These are phyloP conservation scores for Leptopilina drosophilae DNA, from an alignment of 2,888 invertebrate species.

Conservation along the genomic window DNA sequence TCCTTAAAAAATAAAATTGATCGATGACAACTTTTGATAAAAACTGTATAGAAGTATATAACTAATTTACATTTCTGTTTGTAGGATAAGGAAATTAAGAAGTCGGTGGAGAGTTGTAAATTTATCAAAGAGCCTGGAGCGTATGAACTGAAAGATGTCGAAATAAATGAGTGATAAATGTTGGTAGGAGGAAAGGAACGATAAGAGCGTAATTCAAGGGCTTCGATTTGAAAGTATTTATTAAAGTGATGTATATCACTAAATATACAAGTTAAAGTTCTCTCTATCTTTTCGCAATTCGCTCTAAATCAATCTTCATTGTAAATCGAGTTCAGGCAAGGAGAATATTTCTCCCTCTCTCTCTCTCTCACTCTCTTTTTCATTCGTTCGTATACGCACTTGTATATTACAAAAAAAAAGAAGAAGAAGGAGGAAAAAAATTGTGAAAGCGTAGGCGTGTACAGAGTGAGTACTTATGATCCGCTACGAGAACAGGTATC, in stretches of 20 bases:
- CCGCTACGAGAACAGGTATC: slow-evolving; percentile 63
- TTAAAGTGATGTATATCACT: background rate
- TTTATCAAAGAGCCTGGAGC: background rate
- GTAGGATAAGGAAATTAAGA: background rate
- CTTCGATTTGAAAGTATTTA: slow-evolving; percentile 3
- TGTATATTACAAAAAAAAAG: background rate
- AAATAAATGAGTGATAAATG: slow-evolving; percentile 9
- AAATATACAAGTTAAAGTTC: no score
- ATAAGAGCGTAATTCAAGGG: slow-evolving; percentile 17
- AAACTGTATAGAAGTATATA: no score
- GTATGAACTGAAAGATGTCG: background rate
- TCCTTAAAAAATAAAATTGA: no score
- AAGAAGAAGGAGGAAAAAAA: background rate
- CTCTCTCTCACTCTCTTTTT: background rate
- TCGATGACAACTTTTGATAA: no score
- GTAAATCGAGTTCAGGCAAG: slow-evolving; percentile 61
- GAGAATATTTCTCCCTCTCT: background rate
- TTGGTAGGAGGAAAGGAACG: background rate
- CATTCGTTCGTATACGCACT: background rate
- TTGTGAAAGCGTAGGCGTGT: slow-evolving; percentile 5
- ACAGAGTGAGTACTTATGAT: slow-evolving; percentile 46
- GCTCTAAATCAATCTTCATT: slow-evolving; percentile 74
- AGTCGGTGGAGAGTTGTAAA: background rate
- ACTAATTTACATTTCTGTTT: no score
- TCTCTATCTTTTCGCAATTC: slow-evolving; percentile 53